Conservation (phyloP, 2,888 invertebrate genomes). For the Melieria picta region DNA sequence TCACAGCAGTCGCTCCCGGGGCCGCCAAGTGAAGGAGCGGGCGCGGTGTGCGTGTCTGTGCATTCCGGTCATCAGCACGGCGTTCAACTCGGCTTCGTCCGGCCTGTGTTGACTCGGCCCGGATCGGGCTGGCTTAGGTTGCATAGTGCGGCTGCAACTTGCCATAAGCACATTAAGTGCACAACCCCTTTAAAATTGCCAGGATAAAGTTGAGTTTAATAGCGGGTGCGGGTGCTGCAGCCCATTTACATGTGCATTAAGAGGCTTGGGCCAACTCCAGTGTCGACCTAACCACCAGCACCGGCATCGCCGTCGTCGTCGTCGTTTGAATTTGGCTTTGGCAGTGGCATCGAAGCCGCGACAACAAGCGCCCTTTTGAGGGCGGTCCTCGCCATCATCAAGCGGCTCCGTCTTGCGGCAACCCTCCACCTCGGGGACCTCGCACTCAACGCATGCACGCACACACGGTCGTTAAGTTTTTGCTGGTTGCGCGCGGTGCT, state of each 20-base stretch:
- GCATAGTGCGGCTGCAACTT: not conserved
- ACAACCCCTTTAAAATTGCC: slow-evolving; percentile 36
- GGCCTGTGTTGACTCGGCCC: too few species aligned
- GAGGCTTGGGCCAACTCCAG: not conserved
- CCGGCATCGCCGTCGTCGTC: not conserved
- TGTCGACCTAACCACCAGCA: not conserved
- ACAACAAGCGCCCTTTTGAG: too few species aligned
- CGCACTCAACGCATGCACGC: not conserved
- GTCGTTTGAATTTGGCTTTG: not conserved
- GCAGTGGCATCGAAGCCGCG: too few species aligned
- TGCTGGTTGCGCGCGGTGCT: not conserved
- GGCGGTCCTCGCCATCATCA: too few species aligned
- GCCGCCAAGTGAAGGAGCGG: too few species aligned
- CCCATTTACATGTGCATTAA: slow-evolving; percentile 8
- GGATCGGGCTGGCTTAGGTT: too few species aligned
- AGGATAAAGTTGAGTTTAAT: slow-evolving; percentile 36
- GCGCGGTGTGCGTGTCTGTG: too few species aligned
- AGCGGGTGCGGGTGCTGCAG: not conserved
- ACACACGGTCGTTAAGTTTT: not conserved
- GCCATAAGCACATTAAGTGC: not conserved
- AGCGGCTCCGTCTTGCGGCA: too few species aligned
- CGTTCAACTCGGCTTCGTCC: too few species aligned
- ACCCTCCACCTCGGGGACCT: too few species aligned
- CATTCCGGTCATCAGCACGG: too few species aligned
- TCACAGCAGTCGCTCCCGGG: too few species aligned